Base-by-base conservation (phyloP, 2,888 invertebrate genomes). In the Phania funesta region DNA sequence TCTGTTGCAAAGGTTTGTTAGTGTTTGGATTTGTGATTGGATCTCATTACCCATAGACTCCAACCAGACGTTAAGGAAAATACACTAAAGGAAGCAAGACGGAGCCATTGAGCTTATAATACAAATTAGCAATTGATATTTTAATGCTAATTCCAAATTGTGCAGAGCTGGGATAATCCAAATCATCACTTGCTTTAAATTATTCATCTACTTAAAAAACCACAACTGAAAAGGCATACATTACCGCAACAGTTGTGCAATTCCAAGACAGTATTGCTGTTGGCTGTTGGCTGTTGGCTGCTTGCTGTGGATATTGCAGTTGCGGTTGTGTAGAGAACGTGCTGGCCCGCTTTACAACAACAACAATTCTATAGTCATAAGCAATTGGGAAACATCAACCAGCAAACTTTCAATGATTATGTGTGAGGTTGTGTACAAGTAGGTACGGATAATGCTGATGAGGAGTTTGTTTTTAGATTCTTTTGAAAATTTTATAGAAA, bases 81-180 rank as follows among this genome's bases (percentile, higher is more conserved):
- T 8, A n/a, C 3, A 54, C 52, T 8, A 13, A 44, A 46, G 29
- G 20, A 32, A 46, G 50, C 38, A 80, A 74, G 80, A 80, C 26
- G 62, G 50, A 62, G 54, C 41, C 38, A 26, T 52, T 62, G 38
- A 50, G 26, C 65, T 70, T 82, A 82, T 70, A 78, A 78, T 65
- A 78, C 74, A 78, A 82, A 82, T 82, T 82, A 82, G 82, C 82
- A 82, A 82, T 82, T 82, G 82, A 78, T 74, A 82, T 82, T 82
- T 82, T 78, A 68, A 82, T 82, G 82, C 78, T 82, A 78, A 82
- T 82, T 78, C 44, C 38, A 22, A 70, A 62, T 48, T 48, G 35
- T 35, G 32, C 52, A 75, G 68, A 58, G 73, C 35, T 62, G 78
- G 82, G 81, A 74, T 82, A 74, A 82, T 82, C 78, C 78, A 78